These are phyloP conservation scores for Portevinia maculata DNA, from an alignment of 2,888 invertebrate genomes.

Conservation along the genomic window DNA sequence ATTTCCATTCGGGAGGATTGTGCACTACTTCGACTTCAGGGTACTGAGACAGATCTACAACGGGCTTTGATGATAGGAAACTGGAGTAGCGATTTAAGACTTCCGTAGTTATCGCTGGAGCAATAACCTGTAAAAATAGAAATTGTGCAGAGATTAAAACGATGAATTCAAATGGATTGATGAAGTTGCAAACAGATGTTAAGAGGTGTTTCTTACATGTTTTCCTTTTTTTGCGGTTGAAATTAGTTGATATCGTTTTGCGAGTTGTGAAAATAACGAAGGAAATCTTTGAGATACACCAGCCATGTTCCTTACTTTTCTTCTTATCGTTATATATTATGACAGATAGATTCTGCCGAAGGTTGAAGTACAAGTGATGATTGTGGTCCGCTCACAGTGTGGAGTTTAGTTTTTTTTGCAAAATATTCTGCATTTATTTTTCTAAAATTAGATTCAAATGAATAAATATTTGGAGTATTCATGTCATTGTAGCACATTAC, in stretches of 20 bases:
- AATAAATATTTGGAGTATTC: too few species aligned
- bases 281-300: constrained; percentile 19
- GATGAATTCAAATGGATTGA: background rate
- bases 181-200: background rate
- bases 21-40: constrained; percentile 86
- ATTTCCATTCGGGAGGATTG: constrained; percentile 92
- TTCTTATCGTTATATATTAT: constrained; percentile 20
- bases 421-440: too few species aligned
- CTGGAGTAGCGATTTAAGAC: constrained; percentile 78
- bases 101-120: background rate
- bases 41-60: constrained; percentile 82
- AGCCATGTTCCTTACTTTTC: constrained; percentile 41
- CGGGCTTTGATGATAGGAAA: constrained; percentile 81
- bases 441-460: too few species aligned
- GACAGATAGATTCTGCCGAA: constrained; percentile 44
- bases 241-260: constrained; percentile 25
- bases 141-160: constrained; percentile 23
- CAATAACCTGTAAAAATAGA: constrained; percentile 29
- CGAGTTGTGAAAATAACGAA: constrained; percentile 49
- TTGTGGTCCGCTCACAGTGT: constrained; percentile 23
- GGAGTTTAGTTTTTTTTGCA: background rate
- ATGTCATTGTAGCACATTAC: too few species aligned
- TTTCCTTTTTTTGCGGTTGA: constrained; percentile 3
- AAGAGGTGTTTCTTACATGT: constrained; percentile 13
- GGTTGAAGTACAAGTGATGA: background rate